Conservation (phyloP, 2,113 vertebrate genomes). For the Chaetorhynchus papuensis region DNA sequence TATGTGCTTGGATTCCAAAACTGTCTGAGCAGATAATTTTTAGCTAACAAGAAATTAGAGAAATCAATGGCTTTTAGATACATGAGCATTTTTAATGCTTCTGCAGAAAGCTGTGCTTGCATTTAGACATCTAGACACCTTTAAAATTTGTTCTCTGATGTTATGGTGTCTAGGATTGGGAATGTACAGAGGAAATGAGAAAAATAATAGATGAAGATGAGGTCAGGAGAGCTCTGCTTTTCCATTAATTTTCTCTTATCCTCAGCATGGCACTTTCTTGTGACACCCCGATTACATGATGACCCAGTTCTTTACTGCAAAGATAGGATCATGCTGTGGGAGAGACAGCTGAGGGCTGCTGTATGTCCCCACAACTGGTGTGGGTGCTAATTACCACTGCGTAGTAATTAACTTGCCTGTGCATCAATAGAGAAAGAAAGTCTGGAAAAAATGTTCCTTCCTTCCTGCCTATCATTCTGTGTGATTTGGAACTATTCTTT, state of each 20-base stretch:
- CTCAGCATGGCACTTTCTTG: neutral
- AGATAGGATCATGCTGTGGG: neutral
- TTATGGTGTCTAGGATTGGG: neutral
- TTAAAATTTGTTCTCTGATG: neutral
- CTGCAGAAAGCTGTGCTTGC: neutral
- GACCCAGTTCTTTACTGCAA: neutral
- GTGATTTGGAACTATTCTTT: slow-evolving; percentile 27
- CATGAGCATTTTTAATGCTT: neutral
- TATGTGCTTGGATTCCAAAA: neutral
- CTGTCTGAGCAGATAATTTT: neutral
- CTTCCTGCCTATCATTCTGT: neutral
- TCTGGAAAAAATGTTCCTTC: slow-evolving; percentile 12
- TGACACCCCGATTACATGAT: neutral
- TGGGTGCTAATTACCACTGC: slow-evolving; percentile 7
- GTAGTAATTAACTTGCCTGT: neutral
- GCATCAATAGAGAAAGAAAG: neutral
- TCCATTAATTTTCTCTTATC: neutral
- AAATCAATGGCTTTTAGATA: neutral
- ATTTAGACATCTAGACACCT: neutral
- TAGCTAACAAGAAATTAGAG: neutral
- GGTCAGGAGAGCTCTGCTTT: neutral
- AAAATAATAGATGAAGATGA: neutral
- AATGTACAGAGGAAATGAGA: neutral
- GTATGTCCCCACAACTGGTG: neutral
- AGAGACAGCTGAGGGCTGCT: neutral